Percentiles rank a stretch among this genome's conserved stretches.
phyloP scores from a whole-genome alignment of 2,797 vertebrate species.

The Prionace glauca region DNA sequence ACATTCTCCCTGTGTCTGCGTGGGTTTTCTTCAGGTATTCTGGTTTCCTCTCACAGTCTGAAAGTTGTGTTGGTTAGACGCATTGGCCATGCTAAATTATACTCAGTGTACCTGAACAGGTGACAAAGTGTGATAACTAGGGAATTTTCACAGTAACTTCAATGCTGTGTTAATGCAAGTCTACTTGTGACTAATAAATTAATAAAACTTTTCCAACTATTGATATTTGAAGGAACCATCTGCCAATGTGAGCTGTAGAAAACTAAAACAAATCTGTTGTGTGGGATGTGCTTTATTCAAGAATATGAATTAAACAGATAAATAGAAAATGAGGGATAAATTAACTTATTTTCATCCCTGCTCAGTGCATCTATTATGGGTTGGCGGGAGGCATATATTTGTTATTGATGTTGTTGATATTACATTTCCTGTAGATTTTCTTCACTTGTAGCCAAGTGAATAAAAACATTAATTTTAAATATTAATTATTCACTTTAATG shows the following conservation, averaged over 20 bases:
- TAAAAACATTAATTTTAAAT: background rate
- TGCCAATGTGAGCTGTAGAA: background rate
- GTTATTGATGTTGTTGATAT: background rate
- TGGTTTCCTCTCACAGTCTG: no score
- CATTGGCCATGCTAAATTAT: no score
- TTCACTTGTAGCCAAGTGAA: background rate
- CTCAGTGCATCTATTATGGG: background rate
- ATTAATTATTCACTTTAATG: background rate
- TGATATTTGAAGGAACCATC: background rate
- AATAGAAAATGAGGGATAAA: background rate
- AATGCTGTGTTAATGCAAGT: no score
- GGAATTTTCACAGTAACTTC: no score
- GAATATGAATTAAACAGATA: background rate
- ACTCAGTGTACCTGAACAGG: no score
- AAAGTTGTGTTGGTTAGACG: no score
- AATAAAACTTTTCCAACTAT: background rate
- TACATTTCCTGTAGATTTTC: background rate
- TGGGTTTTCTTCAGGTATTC: no score
- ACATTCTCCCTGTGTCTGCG: no score
- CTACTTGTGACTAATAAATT: no score
- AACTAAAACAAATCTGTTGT: background rate
- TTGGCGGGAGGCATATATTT: background rate
- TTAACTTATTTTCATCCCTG: background rate
- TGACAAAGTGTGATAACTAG: no score
- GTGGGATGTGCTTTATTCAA: background rate